Evolutionary conservation across 2,888 invertebrate species (phyloP).

Genomic region (Proisotoma minuta): DNA sequence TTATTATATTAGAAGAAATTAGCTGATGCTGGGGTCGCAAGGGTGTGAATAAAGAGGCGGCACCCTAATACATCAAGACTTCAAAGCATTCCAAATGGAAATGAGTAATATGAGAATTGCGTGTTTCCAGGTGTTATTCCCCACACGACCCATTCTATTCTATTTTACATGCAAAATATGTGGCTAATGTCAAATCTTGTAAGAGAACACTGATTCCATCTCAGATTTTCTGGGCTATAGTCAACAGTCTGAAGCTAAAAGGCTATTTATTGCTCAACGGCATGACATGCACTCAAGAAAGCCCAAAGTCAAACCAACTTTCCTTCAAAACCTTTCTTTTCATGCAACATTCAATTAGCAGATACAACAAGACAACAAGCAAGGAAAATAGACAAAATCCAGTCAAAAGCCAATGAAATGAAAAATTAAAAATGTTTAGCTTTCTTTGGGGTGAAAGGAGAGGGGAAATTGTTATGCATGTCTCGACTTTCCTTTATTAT

Average conservation of each 20-base stretch:
- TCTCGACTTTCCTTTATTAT: neutral
- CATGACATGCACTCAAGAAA: neutral
- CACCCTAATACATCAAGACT: neutral
- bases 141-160: neutral
- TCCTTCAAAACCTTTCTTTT: too few relatives aligned
- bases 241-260: too few relatives aligned
- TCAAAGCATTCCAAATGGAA: conserved; percentile 12
- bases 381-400: too few relatives aligned
- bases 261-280: neutral
- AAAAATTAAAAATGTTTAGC: too few relatives aligned
- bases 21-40: neutral
- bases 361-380: too few relatives aligned
- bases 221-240: neutral
- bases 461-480: neutral
- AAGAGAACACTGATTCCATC: neutral
- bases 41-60: conserved; percentile 1
- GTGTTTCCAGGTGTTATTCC: conserved; percentile 19
- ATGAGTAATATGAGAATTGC: conserved; percentile 40
- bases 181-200: neutral
- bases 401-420: too few relatives aligned
- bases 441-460: too few relatives aligned
- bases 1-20: neutral
- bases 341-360: too few relatives aligned
- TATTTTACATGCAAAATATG: conserved; percentile 1
- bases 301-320: too few relatives aligned